Evolutionary conservation across 2,797 vertebrate species (phyloP), one percentile per base, ranked within the genome.

Genomic region (Coregonus sp.): DNA sequence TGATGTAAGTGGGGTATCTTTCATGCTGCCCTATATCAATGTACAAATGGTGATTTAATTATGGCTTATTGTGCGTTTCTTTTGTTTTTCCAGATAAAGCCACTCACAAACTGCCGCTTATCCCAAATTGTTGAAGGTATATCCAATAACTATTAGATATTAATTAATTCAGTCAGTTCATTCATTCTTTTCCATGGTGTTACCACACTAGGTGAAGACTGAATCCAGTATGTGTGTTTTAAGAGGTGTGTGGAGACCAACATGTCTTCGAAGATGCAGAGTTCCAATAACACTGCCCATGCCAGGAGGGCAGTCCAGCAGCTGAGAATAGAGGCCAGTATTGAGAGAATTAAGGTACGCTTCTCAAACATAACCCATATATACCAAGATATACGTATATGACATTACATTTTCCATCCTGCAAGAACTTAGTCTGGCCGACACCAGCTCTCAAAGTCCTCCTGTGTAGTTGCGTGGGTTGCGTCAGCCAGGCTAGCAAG

Each of bases 311-410:
- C 94, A 0, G 96, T 97, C 76, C 96, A 96, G 88, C 97, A 98
- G 90, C 84, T 98, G 65, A 92, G 96, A 70, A 89, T 95, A 81
- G 97, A 98, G 80, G 97, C 97, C 74, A 95, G 93, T 81, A 95
- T 97, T 0, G 96, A 98, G 82, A 95, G 97, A 89, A 97, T 98
- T 93, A 98, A 98, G 96, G 97, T 97, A 89, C 33, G 11, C 6
- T 59, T 3, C 12, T 37, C 14, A 40, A 33, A n/a, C 35, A 70
- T 1, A 1, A 20, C 6, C 2, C 2, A 70, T 70, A 18, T 40
- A 16, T 70, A 16, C 5, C 7, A 40, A 47, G 18, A 70, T 16
- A 70, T n/a, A 18, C 9, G 3, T 63, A 11, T 25, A 25, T 9
- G 20, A 5, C 20, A 63, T 40, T n/a, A 5, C 5, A 40, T 67